Conservation (phyloP, 2,888 invertebrate species). For the Rhimphoctona megacephalus region DNA sequence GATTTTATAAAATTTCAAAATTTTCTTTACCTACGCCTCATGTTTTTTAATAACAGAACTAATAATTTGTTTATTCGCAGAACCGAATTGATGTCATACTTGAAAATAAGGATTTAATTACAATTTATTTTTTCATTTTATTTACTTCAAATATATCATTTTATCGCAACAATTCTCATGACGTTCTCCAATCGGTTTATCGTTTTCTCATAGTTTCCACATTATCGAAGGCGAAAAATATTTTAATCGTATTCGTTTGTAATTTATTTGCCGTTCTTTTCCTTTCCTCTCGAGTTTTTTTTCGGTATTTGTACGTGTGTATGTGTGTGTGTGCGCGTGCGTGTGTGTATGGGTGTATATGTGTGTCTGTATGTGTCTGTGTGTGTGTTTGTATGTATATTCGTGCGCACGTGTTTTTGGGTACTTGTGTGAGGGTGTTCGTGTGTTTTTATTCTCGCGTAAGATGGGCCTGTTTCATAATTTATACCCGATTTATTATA, state of each 20-base stretch:
- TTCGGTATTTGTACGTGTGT: neutral
- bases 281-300: constrained; percentile 16
- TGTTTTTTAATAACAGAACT: neutral
- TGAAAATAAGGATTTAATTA: constrained; percentile 27
- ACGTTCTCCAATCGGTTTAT: constrained; percentile 56
- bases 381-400: neutral
- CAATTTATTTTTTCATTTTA: neutral
- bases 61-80: constrained; percentile 27
- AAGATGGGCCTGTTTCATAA: constrained; percentile 20
- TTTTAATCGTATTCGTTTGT: neutral
- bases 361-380: constrained; percentile 26
- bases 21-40: neutral
- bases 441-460: constrained; percentile 37
- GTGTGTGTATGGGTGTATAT: neutral
- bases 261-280: constrained; percentile 8
- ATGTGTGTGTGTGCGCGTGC: neutral
- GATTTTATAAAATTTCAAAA: constrained; percentile 15
- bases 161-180: constrained; percentile 22
- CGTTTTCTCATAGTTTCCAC: constrained; percentile 37
- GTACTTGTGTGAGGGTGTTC: constrained; percentile 27
- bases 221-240: constrained; percentile 49
- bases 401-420: constrained; percentile 4
- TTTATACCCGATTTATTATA: constrained; percentile 27
- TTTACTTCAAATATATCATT: constrained; percentile 28
- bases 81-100: constrained; percentile 17